Percentiles rank a stretch among this genome's conserved stretches.
phyloP scores from a whole-genome alignment of 2,797 vertebrate genomes.

The Anguilla megastoma region DNA sequence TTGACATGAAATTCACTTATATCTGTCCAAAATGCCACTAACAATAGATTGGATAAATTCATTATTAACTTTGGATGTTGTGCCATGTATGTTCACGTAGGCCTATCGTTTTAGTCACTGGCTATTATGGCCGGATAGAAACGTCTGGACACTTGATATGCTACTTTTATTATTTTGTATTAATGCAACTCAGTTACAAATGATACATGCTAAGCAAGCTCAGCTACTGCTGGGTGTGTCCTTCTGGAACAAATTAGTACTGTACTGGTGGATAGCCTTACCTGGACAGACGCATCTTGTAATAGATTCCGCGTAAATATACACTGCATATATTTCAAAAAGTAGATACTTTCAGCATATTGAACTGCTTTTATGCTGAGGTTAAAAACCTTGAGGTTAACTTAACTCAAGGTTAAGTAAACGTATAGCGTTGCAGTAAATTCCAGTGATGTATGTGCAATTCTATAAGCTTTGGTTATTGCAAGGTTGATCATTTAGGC shows the following conservation, averaged over 20 bases:
- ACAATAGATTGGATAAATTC: not conserved
- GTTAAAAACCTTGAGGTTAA: too few species aligned
- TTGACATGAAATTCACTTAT: not conserved
- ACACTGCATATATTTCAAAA: not conserved
- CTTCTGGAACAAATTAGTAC: not conserved
- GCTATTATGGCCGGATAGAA: too few species aligned
- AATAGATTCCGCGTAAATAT: not conserved
- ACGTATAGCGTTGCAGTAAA: not conserved
- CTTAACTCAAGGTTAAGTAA: not conserved
- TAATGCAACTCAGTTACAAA: not conserved
- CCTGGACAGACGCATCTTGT: not conserved
- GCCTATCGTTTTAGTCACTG: too few species aligned
- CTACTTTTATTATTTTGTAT: not conserved
- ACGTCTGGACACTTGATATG: not conserved
- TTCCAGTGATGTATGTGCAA: not conserved
- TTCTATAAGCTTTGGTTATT: not conserved
- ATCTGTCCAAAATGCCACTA: not conserved
- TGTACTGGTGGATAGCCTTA: not conserved
- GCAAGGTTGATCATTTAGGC: too few species aligned
- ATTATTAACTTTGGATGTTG: not conserved
- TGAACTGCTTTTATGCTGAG: not conserved
- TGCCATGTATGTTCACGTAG: not conserved
- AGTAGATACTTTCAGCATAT: not conserved
- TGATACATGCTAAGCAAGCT: not conserved
- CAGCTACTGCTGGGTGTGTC: not conserved